Evolutionary conservation across 2,888 invertebrate genomes (phyloP), one percentile per base, ranked within the genome.

Genomic region (Drosophila tripunctata): DNA sequence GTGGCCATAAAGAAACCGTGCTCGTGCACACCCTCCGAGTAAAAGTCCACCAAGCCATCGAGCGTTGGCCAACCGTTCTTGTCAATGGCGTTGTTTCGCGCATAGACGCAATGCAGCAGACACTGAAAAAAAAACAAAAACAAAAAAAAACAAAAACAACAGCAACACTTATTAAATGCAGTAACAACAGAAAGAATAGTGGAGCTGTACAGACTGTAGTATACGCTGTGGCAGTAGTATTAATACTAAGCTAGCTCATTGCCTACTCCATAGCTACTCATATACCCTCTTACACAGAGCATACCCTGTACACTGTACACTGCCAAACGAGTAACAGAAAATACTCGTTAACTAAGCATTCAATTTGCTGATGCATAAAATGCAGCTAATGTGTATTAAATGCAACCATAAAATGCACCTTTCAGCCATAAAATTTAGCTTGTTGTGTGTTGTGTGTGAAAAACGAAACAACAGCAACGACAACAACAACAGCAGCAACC

Each of bases 1-100:
- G 95, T 95, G 0, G 95, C 95, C 92, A 95, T 93, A 92, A 95
- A 94, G 91, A 95, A 95, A 8, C 94, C 95, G 64, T 94, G 93
- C 84, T 96, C 95, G 80, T 94, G 93, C n/a, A 95, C 95, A n/a
- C 95, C 95, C 85, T 95, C 95, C 2, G 95, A 94, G 91, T 95
- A 96, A 72, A 96, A 92, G 12, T 93, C 92, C 47, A 95, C 94
- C 66, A 96, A 91, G 1, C 95, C 96, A 77, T 95, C 95, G 7
- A 94, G 92, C 0, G 95, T 95, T 4, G 95, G 96, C 92, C 95
- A 95, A 2, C 95, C 95, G 80, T 93, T 93, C 64, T 93, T 93
- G 89, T 95, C 95, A 64, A 95, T 95, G 41, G 95, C 96, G 93
- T 95, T 94, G 92, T 95, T 95, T 93, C 94, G 95, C 80, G 94